These are phyloP conservation scores for Lottia scabra DNA, from an alignment of 2,888 invertebrate genomes.

Conservation along the genomic window DNA sequence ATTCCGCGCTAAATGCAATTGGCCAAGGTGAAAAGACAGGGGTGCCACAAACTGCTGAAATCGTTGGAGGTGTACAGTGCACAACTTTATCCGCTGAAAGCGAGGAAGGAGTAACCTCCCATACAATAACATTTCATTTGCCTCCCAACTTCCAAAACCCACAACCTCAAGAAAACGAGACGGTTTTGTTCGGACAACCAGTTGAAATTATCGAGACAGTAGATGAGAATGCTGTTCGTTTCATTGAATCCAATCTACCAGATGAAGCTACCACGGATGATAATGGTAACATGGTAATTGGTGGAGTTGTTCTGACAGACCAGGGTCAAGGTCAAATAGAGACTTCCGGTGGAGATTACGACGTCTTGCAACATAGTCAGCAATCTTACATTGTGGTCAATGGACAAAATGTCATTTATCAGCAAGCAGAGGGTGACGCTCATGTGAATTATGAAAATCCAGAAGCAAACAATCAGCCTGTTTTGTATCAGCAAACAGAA, in stretches of 20 bases:
- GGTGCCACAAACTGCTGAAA: conserved; percentile 29
- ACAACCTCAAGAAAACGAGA: neutral
- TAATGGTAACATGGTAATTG: too few relatives aligned
- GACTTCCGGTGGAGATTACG: too few relatives aligned
- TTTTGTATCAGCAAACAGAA: too few relatives aligned
- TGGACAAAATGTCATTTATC: too few relatives aligned
- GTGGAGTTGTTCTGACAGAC: too few relatives aligned
- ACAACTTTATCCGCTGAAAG: conserved; percentile 28
- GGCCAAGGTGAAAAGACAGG: conserved; percentile 35
- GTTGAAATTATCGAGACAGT: neutral
- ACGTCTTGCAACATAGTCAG: too few relatives aligned
- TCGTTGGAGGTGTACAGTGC: conserved; percentile 34
- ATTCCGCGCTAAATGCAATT: conserved; percentile 54
- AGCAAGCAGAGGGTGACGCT: too few relatives aligned
- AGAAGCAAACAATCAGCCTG: too few relatives aligned
- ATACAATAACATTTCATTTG: conserved; percentile 55
- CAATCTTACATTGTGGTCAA: too few relatives aligned
- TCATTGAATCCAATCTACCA: neutral
- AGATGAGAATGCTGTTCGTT: neutral
- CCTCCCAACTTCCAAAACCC: conserved; percentile 20
- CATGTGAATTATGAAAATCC: too few relatives aligned
- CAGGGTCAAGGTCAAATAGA: too few relatives aligned
- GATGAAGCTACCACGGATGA: too few relatives aligned
- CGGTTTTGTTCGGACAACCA: neutral
- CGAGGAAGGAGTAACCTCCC: conserved; percentile 49